Conservation (phyloP, 92 coral and sea anemone species). For the Meandrina meandrites region DNA sequence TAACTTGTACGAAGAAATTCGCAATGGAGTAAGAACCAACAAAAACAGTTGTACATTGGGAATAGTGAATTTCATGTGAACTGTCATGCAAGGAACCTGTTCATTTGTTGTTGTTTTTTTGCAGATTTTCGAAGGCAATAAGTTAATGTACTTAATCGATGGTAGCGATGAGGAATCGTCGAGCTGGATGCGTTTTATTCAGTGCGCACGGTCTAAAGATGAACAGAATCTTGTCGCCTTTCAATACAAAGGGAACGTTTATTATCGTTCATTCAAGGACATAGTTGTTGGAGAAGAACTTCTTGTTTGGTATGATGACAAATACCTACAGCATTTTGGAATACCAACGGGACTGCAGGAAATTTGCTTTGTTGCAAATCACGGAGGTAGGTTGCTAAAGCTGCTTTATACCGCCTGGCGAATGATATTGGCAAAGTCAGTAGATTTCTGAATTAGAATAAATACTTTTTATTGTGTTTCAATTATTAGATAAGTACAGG, state of each 20-base stretch:
- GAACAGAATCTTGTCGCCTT: constrained; percentile 77
- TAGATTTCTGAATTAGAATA: too few relatives aligned
- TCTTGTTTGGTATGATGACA: constrained; percentile 79
- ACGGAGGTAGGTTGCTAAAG: constrained; percentile 6
- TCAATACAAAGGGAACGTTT: constrained; percentile 65
- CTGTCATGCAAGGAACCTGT: too few relatives aligned
- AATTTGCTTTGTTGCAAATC: neutral
- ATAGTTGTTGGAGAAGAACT: constrained; percentile 70
- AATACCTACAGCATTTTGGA: constrained; percentile 67
- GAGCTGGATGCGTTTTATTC: constrained; percentile 85
- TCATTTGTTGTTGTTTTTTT: neutral
- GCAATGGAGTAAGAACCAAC: neutral
- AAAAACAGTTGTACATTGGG: too few relatives aligned
- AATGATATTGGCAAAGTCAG: too few relatives aligned
- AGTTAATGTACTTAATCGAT: constrained; percentile 60
- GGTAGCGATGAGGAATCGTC: constrained; percentile 63
- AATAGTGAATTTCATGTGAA: too few relatives aligned
- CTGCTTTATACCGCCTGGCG: neutral
- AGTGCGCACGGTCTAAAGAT: constrained; percentile 64
- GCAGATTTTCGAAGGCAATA: constrained; percentile 58
- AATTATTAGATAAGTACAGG: neutral
- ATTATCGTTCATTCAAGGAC: constrained; percentile 66
- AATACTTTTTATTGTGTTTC: neutral
- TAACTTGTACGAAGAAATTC: neutral
- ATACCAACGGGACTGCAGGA: constrained; percentile 51